Percentiles rank a stretch among this genome's conserved stretches.
phyloP scores from a whole-genome alignment of 1,140 invertebrate genomes.

The Calephelis nemesis region DNA sequence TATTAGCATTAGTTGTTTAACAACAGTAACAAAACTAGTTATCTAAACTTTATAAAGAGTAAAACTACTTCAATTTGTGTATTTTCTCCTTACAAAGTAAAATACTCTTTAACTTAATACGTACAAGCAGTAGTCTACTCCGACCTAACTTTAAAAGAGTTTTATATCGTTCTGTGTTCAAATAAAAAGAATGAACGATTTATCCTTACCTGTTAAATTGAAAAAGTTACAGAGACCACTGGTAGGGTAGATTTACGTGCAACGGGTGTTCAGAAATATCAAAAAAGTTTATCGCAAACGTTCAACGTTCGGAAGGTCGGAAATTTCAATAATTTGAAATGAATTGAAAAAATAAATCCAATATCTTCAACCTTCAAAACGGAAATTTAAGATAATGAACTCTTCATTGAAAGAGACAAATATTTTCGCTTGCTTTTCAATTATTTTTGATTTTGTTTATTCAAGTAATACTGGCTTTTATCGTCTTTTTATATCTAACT shows the following conservation, averaged over 20 bases:
- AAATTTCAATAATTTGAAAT: conserved; percentile 63
- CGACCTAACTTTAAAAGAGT: conserved; percentile 58
- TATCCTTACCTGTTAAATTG: conserved; percentile 78
- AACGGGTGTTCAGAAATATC: conserved; percentile 72
- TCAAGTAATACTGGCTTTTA: neutral
- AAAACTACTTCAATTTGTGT: conserved; percentile 14
- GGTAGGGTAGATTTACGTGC: conserved; percentile 74
- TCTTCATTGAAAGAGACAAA: conserved; percentile 26
- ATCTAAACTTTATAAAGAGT: neutral
- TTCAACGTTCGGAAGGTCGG: conserved; percentile 43
- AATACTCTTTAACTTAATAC: conserved; percentile 59
- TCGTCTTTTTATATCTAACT: neutral
- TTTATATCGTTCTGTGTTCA: conserved; percentile 74
- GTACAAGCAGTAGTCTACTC: conserved; percentile 52
- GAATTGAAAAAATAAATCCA: conserved; percentile 48
- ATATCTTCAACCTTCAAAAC: conserved; percentile 32
- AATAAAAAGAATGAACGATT: conserved; percentile 78
- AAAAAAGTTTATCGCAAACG: conserved; percentile 72
- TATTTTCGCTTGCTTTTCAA: conserved; percentile 29
- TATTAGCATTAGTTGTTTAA: neutral
- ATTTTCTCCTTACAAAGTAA: conserved; percentile 24
- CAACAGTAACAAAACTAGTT: neutral
- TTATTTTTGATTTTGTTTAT: conserved; percentile 13
- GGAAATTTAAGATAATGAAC: conserved; percentile 37
- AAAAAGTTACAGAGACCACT: conserved; percentile 73